Percentiles rank a stretch among this genome's conserved stretches.
phyloP scores from a whole-genome alignment of 2,113 vertebrate species.

The Cyprinus carpio region DNA sequence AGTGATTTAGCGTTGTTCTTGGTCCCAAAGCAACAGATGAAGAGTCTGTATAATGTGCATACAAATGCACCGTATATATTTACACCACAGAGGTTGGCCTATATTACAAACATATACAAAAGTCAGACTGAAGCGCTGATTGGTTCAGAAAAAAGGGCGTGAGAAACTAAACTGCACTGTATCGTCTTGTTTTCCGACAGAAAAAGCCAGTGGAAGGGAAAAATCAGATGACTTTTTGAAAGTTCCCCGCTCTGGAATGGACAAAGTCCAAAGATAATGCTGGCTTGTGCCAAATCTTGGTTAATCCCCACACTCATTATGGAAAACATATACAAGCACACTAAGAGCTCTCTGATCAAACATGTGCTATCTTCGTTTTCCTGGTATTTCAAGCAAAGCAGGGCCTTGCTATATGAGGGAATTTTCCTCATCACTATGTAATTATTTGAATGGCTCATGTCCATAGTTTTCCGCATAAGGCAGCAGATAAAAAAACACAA shows the following conservation, averaged over 20 bases:
- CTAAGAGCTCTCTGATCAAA: not conserved
- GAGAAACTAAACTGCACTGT: not conserved
- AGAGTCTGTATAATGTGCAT: constrained; percentile 46
- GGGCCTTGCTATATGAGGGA: not conserved
- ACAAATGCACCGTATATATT: constrained; percentile 40
- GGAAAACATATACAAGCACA: not conserved
- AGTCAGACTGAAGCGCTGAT: constrained; percentile 31
- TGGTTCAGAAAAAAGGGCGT: constrained; percentile 4
- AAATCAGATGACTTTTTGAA: constrained; percentile 27
- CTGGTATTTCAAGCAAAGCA: not conserved
- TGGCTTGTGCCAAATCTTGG: constrained; percentile 13
- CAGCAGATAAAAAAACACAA: not conserved
- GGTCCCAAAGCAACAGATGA: constrained; percentile 58
- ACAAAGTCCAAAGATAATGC: constrained; percentile 38
- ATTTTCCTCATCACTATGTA: constrained; percentile 35
- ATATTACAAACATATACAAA: constrained; percentile 57
- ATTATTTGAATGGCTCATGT: constrained; percentile 33
- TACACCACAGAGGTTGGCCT: constrained; percentile 45
- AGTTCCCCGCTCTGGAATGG: not conserved
- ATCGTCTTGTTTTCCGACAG: not conserved
- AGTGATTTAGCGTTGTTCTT: constrained; percentile 54
- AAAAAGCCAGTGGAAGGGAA: not conserved
- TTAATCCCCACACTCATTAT: constrained; percentile 16
- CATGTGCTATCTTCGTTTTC: not conserved
- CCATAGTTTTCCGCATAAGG: constrained; percentile 2